Conservation (phyloP, 2,797 vertebrate genomes). For the Avahi laniger region DNA sequence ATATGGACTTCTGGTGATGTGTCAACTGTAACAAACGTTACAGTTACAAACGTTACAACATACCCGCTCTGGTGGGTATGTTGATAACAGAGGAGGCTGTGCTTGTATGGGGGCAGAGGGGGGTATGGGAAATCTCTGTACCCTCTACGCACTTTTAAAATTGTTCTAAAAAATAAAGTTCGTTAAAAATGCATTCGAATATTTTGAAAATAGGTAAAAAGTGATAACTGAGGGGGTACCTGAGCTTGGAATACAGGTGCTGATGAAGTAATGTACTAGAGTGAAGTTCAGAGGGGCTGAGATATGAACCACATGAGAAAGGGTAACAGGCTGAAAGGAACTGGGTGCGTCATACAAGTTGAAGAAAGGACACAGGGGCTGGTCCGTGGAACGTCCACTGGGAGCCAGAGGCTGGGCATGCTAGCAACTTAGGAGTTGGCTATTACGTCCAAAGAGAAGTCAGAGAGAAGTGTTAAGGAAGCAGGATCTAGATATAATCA, state of each 20-base stretch:
- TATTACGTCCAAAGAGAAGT: not conserved
- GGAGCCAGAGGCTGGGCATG: not conserved
- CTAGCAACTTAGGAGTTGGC: not conserved
- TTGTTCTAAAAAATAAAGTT: not conserved
- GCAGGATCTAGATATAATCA: not conserved
- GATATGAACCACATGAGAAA: not conserved
- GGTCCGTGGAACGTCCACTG: not conserved
- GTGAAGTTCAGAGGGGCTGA: not conserved
- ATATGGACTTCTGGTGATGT: not conserved
- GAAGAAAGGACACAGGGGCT: not conserved
- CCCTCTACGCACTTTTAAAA: not conserved
- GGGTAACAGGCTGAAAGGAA: not conserved
- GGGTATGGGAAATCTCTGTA: not conserved
- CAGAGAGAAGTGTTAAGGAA: not conserved
- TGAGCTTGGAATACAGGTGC: not conserved
- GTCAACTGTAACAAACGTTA: too few relatives aligned
- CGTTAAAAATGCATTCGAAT: not conserved
- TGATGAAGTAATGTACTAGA: not conserved
- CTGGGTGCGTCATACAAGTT: too few relatives aligned
- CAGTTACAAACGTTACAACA: too few relatives aligned
- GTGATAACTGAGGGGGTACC: not conserved
- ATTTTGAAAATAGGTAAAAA: not conserved
- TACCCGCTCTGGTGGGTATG: too few relatives aligned
- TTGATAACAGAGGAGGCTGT: not conserved
- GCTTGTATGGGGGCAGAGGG: rapidly evolving